phyloP scores from a whole-genome alignment of 2,113 vertebrate genomes.

The Ctenodactylus gundi region DNA sequence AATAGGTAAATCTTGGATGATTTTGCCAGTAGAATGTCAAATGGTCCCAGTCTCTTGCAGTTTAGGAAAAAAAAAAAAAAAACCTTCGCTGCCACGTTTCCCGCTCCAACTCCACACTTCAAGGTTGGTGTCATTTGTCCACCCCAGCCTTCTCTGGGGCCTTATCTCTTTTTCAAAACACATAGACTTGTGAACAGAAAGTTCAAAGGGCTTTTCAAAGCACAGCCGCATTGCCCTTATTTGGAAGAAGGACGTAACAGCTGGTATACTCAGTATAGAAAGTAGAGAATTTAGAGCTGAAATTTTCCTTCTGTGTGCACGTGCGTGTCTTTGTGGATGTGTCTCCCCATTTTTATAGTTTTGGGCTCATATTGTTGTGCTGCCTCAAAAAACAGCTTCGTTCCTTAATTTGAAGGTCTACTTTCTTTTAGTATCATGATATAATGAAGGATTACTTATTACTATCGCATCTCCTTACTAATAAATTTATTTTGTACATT shows the following conservation, averaged over 20 bases:
- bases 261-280: not conserved
- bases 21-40: constrained; percentile 2
- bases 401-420: not conserved
- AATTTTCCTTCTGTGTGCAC: not conserved
- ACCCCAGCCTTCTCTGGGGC: not conserved
- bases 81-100: not conserved
- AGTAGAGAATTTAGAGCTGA: not conserved
- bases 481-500: not conserved
- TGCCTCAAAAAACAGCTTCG: not conserved
- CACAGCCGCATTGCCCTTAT: constrained; percentile 1
- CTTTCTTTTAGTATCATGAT: not conserved
- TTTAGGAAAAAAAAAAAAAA: too few species aligned
- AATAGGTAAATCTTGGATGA: not conserved
- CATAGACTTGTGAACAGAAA: constrained; percentile 9
- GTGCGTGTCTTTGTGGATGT: not conserved
- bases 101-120: not conserved
- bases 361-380: not conserved
- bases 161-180: constrained; percentile 53
- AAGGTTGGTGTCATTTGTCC: not conserved
- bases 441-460: not conserved
- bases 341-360: not conserved
- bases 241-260: constrained; percentile 30
- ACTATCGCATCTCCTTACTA: not conserved
- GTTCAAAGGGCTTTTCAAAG: constrained; percentile 57
- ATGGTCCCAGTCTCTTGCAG: not conserved